Conservation (phyloP, 1,140 invertebrate species). For the Drosophila ficusphila region DNA sequence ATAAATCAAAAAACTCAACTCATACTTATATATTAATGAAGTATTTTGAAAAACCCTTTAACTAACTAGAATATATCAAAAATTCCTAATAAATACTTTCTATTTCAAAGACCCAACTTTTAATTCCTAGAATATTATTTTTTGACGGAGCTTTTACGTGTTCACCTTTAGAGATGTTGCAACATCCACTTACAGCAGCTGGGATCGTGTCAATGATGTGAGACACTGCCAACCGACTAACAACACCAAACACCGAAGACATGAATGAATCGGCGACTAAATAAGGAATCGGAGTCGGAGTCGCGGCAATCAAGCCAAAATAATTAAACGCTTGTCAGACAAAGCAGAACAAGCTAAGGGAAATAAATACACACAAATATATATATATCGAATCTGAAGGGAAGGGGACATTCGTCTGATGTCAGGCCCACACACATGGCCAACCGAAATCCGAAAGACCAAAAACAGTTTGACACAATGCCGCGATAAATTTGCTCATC, state of each 20-base stretch:
- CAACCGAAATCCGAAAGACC: conserved; percentile 17
- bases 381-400: neutral
- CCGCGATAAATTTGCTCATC: conserved; percentile 82
- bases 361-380: conserved; percentile 36
- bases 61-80: no score
- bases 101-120: neutral
- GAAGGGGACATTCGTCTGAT: neutral
- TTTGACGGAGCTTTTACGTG: neutral
- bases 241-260: conserved; percentile 49
- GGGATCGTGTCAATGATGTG: conserved; percentile 66
- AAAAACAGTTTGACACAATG: conserved; percentile 75
- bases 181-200: conserved; percentile 40
- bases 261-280: conserved; percentile 63
- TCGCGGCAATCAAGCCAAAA: conserved; percentile 67
- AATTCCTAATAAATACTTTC: no score
- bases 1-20: no score
- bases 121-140: neutral
- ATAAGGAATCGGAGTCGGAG: conserved; percentile 17
- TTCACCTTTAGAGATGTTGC: conserved; percentile 7
- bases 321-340: conserved; percentile 83
- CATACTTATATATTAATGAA: no score
- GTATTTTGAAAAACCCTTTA: no score
- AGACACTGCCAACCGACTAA: conserved; percentile 38
- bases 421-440: conserved; percentile 64
- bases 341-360: conserved; percentile 50